A percentile compares a stretch with the other conserved stretches of the same genome.
These are phyloP conservation scores for Ctenodactylus gundi DNA, from an alignment of 2,113 vertebrate genomes.

Conservation along the genomic window DNA sequence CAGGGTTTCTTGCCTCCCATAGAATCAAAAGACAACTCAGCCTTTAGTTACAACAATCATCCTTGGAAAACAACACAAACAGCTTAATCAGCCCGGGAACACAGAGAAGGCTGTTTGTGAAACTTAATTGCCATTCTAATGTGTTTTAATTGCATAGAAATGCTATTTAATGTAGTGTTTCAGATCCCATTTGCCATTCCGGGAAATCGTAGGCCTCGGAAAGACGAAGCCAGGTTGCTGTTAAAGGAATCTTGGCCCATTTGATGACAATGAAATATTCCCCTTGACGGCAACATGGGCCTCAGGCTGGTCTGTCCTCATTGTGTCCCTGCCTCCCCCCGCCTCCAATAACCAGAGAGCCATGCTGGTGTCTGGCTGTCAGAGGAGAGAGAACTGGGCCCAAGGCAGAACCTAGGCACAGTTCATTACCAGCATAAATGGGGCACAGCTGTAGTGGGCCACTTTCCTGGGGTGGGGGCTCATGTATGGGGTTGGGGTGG, in stretches of 20 bases:
- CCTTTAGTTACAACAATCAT: conserved; percentile 47
- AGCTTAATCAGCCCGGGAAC: conserved; percentile 80
- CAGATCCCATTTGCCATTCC: conserved; percentile 62
- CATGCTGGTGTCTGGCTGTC: neutral
- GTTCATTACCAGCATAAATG: neutral
- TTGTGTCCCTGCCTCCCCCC: too few relatives aligned
- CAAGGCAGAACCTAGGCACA: neutral
- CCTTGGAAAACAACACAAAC: conserved; percentile 55
- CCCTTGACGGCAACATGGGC: neutral
- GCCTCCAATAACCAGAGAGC: neutral
- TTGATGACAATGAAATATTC: conserved; percentile 6
- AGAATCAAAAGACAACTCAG: conserved; percentile 20
- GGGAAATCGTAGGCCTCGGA: conserved; percentile 55
- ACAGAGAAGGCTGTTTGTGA: conserved; percentile 79
- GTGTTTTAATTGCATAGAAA: conserved; percentile 79
- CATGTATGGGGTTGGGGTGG: too few relatives aligned
- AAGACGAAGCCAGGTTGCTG: conserved; percentile 41
- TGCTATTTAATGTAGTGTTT: conserved; percentile 79
- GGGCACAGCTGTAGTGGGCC: neutral
- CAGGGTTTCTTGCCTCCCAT: neutral
- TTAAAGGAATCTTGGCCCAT: neutral
- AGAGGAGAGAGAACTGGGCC: neutral
- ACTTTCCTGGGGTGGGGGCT: too few relatives aligned
- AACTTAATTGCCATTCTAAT: conserved; percentile 83
- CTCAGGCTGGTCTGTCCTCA: neutral